These are phyloP conservation scores for Bembecia ichneumoniformis DNA, from an alignment of 2,888 invertebrate species.

Conservation along the genomic window DNA sequence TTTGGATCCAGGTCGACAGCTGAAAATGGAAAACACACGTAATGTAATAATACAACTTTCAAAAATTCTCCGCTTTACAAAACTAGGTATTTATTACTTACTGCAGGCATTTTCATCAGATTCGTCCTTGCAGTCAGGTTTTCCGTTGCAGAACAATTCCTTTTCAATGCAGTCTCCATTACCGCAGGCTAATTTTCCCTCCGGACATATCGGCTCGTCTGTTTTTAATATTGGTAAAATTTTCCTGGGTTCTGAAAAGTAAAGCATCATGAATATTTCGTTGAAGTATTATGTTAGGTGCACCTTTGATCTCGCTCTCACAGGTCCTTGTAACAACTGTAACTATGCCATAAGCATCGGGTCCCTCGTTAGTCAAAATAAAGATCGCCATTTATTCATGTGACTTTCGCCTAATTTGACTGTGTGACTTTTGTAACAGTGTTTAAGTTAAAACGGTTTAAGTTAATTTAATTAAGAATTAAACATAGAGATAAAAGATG, in stretches of 20 bases:
- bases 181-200: constrained; percentile 91
- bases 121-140: constrained; percentile 93
- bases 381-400: neutral
- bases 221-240: constrained; percentile 90
- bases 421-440: constrained; percentile 37
- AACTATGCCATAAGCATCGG: no score
- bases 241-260: constrained; percentile 87
- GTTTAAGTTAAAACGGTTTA: constrained; percentile 17
- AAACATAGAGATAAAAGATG: constrained; percentile 30
- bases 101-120: constrained; percentile 96
- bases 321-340: no score
- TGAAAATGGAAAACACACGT: constrained; percentile 42
- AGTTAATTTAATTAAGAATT: constrained; percentile 16
- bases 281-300: no score
- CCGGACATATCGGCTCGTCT: constrained; percentile 92
- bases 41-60: neutral
- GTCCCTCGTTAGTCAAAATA: no score
- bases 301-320: no score
- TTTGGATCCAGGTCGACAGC: constrained; percentile 93
- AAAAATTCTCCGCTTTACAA: neutral
- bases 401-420: constrained; percentile 17
- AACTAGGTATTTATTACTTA: constrained; percentile 70
- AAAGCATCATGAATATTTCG: no score
- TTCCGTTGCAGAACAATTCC: constrained; percentile 93
- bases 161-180: constrained; percentile 93